Percentiles rank a stretch among this genome's conserved stretches.
Evolutionary conservation across 2,113 vertebrate species (phyloP).

Genomic region (Eulemur rufifrons): DNA sequence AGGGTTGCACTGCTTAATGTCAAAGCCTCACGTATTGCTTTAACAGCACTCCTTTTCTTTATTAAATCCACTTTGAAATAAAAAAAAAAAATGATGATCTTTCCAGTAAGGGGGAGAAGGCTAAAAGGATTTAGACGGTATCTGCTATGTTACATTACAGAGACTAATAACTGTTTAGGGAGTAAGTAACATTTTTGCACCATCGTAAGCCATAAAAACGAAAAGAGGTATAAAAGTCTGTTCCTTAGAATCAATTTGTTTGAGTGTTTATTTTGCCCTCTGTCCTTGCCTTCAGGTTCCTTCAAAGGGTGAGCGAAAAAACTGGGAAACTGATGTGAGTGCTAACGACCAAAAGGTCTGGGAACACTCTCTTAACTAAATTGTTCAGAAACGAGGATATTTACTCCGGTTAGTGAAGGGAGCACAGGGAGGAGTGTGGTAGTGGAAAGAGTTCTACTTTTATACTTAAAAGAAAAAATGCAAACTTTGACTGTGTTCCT

Average conservation of each 20-base stretch:
- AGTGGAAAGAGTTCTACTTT: slow-evolving; percentile 73
- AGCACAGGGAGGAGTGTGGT: neutral
- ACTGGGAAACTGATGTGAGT: slow-evolving; percentile 17
- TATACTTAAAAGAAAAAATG: slow-evolving; percentile 72
- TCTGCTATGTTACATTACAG: slow-evolving; percentile 91
- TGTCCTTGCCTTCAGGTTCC: slow-evolving; percentile 43
- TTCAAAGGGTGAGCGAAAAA: slow-evolving; percentile 36
- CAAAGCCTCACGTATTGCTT: slow-evolving; percentile 94
- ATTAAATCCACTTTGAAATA: slow-evolving; percentile 94
- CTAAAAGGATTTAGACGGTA: slow-evolving; percentile 92
- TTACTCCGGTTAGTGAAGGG: neutral
- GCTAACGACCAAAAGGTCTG: slow-evolving; percentile 10
- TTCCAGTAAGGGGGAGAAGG: slow-evolving; percentile 90
- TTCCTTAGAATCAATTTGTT: slow-evolving; percentile 76
- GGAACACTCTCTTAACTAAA: neutral
- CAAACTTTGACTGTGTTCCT: slow-evolving; percentile 68
- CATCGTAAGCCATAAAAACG: slow-evolving; percentile 82
- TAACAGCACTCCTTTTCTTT: slow-evolving; percentile 94
- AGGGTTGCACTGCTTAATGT: slow-evolving; percentile 97
- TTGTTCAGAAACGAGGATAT: slow-evolving; percentile 34
- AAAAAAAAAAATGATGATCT: slow-evolving; percentile 90
- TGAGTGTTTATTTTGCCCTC: slow-evolving; percentile 47
- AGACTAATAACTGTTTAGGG: slow-evolving; percentile 90
- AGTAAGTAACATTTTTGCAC: slow-evolving; percentile 89
- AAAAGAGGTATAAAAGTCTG: slow-evolving; percentile 80